These are phyloP conservation scores for Rhagonycha fulva DNA, from an alignment of 2,888 invertebrate species.

Conservation along the genomic window DNA sequence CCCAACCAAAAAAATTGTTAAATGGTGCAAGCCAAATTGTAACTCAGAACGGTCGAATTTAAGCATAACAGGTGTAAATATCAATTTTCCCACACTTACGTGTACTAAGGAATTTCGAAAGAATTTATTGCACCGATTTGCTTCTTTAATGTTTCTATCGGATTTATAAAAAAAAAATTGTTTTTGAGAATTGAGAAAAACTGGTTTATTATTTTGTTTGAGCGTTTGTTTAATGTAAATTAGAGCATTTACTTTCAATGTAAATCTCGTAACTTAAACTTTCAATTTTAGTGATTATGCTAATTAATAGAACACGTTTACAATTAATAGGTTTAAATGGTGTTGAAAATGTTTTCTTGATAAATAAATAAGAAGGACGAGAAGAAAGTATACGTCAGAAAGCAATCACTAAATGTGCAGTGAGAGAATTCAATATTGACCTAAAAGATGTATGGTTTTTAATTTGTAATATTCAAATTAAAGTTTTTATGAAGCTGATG, in stretches of 20 bases:
- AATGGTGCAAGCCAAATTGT: conserved; percentile 1
- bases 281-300: background rate
- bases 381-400: background rate
- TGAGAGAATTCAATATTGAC: too few relatives aligned
- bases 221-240: background rate
- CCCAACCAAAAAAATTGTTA: conserved; percentile 13
- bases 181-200: background rate
- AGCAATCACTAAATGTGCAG: background rate
- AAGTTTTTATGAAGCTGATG: too few relatives aligned
- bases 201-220: background rate
- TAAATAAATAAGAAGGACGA: background rate
- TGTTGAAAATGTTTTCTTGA: background rate
- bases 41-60: background rate
- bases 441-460: too few relatives aligned
- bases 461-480: too few relatives aligned
- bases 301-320: background rate
- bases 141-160: background rate
- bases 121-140: background rate
- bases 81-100: background rate
- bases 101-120: background rate
- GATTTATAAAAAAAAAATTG: background rate
- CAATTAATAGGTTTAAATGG: background rate
- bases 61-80: background rate
- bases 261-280: background rate
- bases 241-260: background rate